Base-by-base conservation (phyloP, 2,113 vertebrate species). In the Tapirus terrestris region DNA sequence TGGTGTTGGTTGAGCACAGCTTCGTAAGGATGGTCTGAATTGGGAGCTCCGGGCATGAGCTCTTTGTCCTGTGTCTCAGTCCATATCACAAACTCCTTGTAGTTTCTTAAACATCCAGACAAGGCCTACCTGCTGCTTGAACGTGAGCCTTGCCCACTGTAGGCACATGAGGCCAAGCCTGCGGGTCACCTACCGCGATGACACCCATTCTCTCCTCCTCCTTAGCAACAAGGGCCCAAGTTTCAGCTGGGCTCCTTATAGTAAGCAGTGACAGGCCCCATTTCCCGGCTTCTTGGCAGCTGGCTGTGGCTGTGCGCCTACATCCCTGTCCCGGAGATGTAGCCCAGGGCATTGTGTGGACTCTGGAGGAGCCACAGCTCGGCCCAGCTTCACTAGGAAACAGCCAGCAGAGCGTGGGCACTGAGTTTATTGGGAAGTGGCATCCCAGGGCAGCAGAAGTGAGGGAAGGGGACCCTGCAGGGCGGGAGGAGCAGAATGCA, bases 161-260 rank as follows among this genome's bases (percentile, higher is more conserved):
- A 25, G 45, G 48, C 3, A 25, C 25, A 25, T 45, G 65, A 45
- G 39, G 23, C 18, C 8, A 3, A 39, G 13, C 21, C 70, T 43
- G 39, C 53, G 1, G 0, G 8, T 1, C 20, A 2, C 29, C 48
- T 21, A 33, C 17, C 21, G 5, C 13, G 17, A 3, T 33, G 6
- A 39, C 12, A 23, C 36, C 31, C 60, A 7, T 27, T n/a, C 17
- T 48, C 31, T 33, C 36, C 31, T 48, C 36, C 45, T 89, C 12
- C 27, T 67, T 43, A 23, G 29, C 13, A n/a, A n/a, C 36, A 91
- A 25, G 53, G 33, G 12, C 36, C 58, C 16, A 25, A 2, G 53
- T 68, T 36, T 79, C 23, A 60, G 63, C 60, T 21, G 12, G 16
- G 14, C 23, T 61, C 16, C 1, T 3, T 36, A 29, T 3, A 11